Percentiles rank a stretch among this genome's conserved stretches.
Evolutionary conservation across 53 echinoderm and acorn worm species (phyloP).

Genomic region (Holothuria scabra): DNA sequence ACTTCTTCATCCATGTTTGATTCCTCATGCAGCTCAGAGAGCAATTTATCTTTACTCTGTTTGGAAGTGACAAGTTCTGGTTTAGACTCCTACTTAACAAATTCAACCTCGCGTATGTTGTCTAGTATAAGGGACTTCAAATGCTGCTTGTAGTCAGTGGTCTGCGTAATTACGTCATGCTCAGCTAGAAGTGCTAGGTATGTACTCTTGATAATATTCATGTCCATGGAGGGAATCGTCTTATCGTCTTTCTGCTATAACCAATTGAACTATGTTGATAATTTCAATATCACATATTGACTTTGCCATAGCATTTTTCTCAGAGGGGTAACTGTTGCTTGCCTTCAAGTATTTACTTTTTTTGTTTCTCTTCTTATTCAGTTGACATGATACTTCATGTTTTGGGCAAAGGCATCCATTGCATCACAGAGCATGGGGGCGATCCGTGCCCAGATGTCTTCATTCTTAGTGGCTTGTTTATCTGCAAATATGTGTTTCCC

Average conservation of each 20-base stretch:
- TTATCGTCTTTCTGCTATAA: conserved; percentile 38
- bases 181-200: no score
- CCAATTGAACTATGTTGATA: conserved; percentile 32
- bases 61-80: conserved; percentile 33
- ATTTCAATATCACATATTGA: conserved; percentile 51
- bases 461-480: conserved; percentile 31
- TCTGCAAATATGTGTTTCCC: conserved; percentile 29
- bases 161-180: no score
- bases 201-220: conserved; percentile 46
- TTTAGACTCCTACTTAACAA: conserved; percentile 25
- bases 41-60: background rate
- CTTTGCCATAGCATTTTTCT: conserved; percentile 22
- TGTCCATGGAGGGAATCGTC: conserved; percentile 27
- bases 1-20: conserved; percentile 26
- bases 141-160: no score
- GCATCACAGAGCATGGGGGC: conserved; percentile 21
- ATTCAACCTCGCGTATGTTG: conserved; percentile 18
- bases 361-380: conserved; percentile 29
- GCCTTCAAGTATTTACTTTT: background rate
- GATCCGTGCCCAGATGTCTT: conserved; percentile 16
- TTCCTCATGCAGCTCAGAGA: conserved; percentile 12
- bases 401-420: conserved; percentile 24
- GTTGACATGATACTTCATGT: background rate
- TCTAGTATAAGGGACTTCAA: conserved; percentile 12
- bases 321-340: background rate